phyloP scores from a whole-genome alignment of 2,888 invertebrate species.

The Pachymerium ferrugineum region DNA sequence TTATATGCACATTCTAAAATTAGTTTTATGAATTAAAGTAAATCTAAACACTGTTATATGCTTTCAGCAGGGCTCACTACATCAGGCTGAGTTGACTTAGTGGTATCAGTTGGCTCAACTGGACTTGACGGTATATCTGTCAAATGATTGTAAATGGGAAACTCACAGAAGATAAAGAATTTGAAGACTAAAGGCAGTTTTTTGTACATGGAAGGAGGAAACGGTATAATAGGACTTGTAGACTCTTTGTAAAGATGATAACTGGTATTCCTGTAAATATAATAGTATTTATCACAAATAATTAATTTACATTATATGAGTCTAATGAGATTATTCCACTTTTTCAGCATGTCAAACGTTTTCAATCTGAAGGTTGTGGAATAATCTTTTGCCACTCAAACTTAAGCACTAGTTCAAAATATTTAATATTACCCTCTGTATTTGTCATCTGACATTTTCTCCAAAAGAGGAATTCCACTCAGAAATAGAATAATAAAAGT shows the following conservation, averaged over 20 bases:
- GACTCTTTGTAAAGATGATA: conserved; percentile 81
- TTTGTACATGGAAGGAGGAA: conserved; percentile 80
- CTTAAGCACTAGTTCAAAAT: too few relatives aligned
- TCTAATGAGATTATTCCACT: too few relatives aligned
- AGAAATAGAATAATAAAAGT: conserved; percentile 79
- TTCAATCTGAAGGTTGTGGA: too few relatives aligned
- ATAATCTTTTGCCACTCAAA: too few relatives aligned
- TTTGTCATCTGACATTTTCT: conserved; percentile 80
- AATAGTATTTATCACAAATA: too few relatives aligned
- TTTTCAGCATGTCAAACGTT: too few relatives aligned
- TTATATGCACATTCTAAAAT: too few relatives aligned
- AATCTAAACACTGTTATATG: too few relatives aligned
- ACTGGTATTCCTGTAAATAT: conserved; percentile 62
- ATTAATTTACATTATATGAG: too few relatives aligned
- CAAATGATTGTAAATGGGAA: conserved; percentile 67
- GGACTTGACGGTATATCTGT: neutral
- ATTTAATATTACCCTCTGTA: conserved; percentile 69
- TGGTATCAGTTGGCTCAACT: neutral
- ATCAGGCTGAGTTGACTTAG: neutral
- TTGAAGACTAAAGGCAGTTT: conserved; percentile 78
- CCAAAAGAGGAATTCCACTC: conserved; percentile 82
- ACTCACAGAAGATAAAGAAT: conserved; percentile 79
- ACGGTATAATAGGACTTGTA: conserved; percentile 81
- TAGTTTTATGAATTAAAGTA: too few relatives aligned
- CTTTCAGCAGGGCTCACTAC: conserved; percentile 20